Evolutionary conservation across 2,113 vertebrate genomes (phyloP).

Genomic region (Merops nubicus): DNA sequence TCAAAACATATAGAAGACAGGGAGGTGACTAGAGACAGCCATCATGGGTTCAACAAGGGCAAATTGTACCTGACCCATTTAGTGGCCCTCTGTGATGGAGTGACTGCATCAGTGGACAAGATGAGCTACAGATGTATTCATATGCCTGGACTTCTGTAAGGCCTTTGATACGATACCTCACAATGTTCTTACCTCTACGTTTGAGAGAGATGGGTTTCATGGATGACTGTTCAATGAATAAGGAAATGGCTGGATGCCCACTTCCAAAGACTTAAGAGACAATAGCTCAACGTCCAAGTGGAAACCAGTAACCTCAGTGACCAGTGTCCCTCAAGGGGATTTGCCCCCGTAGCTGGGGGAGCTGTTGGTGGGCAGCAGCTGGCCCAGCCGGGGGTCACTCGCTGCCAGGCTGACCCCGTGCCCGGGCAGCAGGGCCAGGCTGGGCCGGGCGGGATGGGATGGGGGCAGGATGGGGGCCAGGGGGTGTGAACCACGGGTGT

Average conservation of each 20-base stretch:
- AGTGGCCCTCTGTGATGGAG: not conserved
- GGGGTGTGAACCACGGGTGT: too few relatives aligned
- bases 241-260: not conserved
- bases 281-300: not conserved
- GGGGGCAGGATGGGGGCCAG: too few relatives aligned
- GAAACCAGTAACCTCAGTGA: not conserved
- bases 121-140: not conserved
- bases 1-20: not conserved
- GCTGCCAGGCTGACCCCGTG: too few relatives aligned
- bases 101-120: not conserved
- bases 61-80: not conserved
- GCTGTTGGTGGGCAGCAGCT: too few relatives aligned
- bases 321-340: not conserved
- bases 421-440: too few relatives aligned
- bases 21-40: not conserved
- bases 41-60: not conserved
- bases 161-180: not conserved
- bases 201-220: not conserved
- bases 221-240: not conserved
- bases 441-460: too few relatives aligned
- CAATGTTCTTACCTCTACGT: not conserved
- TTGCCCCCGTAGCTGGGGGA: too few relatives aligned
- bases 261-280: not conserved
- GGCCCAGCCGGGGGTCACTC: too few relatives aligned
- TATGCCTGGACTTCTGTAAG: not conserved